A percentile compares a stretch with the other conserved stretches of the same genome.
Evolutionary conservation across 2,113 vertebrate species (phyloP).

Genomic region (Nothoprocta perdicaria): DNA sequence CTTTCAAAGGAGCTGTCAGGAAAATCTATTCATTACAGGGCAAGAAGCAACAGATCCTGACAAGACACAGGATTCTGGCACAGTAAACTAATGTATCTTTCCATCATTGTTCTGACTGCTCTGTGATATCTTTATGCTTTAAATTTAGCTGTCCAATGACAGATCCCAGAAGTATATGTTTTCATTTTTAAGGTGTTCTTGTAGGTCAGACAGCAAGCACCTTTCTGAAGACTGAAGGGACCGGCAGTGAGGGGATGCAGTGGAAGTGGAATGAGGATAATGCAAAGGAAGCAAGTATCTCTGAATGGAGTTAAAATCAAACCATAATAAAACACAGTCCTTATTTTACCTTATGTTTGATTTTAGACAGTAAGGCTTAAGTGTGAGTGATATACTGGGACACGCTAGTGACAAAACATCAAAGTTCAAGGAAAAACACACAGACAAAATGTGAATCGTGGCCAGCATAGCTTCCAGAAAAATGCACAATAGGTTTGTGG

Average conservation of each 20-base stretch:
- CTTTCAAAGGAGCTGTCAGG: slow-evolving; percentile 28
- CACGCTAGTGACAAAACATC: not conserved
- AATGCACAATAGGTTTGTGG: not conserved
- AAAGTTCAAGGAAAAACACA: not conserved
- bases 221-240: not conserved
- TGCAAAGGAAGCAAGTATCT: not conserved
- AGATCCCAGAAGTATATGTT: not conserved
- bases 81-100: not conserved
- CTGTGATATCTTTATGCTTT: not conserved
- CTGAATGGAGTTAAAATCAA: not conserved
- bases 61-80: slow-evolving; percentile 3
- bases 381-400: not conserved
- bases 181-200: not conserved
- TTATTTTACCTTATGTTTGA: not conserved
- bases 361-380: not conserved
- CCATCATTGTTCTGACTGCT: not conserved
- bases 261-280: not conserved
- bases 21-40: slow-evolving; percentile 52
- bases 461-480: not conserved
- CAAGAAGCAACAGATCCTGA: slow-evolving; percentile 22
- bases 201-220: not conserved
- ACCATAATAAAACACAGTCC: not conserved
- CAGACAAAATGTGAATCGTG: not conserved
- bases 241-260: not conserved
- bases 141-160: not conserved